Evolutionary conservation across 2,797 vertebrate genomes (phyloP).

Genomic region (Clarias platycephalus): DNA sequence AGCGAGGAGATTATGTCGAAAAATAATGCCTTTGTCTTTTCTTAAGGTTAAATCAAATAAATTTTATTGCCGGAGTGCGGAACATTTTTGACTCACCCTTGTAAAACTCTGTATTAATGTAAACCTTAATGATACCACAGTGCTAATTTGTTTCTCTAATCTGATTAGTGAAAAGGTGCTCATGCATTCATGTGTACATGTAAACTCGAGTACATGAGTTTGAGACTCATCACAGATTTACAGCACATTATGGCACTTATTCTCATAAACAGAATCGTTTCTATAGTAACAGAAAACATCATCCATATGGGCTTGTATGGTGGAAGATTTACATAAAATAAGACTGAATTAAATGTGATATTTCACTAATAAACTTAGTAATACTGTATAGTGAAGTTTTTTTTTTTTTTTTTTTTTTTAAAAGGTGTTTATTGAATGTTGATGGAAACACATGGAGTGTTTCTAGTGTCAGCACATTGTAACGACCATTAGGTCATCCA

Average conservation of each 20-base stretch:
- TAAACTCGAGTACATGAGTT: background rate
- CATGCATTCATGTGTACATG: no score
- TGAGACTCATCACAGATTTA: background rate
- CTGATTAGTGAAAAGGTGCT: background rate
- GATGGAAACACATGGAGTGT: background rate
- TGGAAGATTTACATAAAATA: background rate
- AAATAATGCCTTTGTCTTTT: no score
- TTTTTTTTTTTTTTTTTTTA: no score
- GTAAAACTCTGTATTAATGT: background rate
- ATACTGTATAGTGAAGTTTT: no score
- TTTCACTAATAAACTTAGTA: background rate
- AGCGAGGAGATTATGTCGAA: no score
- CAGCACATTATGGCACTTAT: background rate
- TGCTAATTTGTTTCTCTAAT: background rate
- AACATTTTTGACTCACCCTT: no score
- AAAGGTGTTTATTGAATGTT: background rate
- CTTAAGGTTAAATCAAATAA: no score
- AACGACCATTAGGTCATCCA: background rate
- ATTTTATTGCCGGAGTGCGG: no score
- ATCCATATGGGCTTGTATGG: background rate
- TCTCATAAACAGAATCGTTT: background rate
- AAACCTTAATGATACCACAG: background rate
- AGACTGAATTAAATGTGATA: background rate
- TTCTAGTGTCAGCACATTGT: background rate
- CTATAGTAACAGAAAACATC: background rate